These are phyloP conservation scores for Lagodon rhomboides DNA, from an alignment of 2,797 vertebrate genomes.

Conservation along the genomic window DNA sequence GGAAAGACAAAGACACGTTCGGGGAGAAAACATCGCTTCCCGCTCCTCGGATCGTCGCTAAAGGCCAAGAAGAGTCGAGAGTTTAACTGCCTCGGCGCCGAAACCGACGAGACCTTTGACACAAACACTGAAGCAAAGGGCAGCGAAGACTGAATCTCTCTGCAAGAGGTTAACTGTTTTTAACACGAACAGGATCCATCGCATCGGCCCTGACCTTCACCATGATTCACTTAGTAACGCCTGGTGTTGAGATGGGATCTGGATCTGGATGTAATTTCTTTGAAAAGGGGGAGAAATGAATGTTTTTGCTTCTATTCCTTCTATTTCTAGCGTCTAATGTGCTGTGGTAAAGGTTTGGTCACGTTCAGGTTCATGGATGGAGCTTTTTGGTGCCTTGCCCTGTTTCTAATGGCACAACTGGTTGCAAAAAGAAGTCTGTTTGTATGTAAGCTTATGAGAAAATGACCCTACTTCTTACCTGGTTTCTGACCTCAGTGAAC, in stretches of 20 bases:
- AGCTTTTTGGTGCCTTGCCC: too few species aligned
- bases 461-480: too few species aligned
- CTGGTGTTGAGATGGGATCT: neutral
- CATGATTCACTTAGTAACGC: neutral
- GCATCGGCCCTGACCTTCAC: neutral
- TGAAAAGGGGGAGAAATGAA: too few species aligned
- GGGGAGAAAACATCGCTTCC: neutral
- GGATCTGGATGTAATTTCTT: neutral
- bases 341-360: too few species aligned
- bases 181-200: neutral
- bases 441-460: too few species aligned
- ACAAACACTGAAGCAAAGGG: neutral
- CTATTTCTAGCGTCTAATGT: too few species aligned
- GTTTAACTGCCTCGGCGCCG: neutral
- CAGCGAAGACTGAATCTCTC: neutral
- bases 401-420: too few species aligned
- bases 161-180: slow-evolving; percentile 1
- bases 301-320: too few species aligned
- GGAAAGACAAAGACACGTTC: slow-evolving; percentile 17
- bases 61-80: neutral
- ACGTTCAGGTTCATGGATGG: too few species aligned
- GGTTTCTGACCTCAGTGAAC: too few species aligned
- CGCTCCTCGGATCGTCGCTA: neutral
- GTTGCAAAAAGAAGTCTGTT: too few species aligned
- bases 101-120: slow-evolving; percentile 15